These are phyloP conservation scores for Phymanthus crucifer DNA, from an alignment of 92 coral and sea anemone species.

Conservation along the genomic window DNA sequence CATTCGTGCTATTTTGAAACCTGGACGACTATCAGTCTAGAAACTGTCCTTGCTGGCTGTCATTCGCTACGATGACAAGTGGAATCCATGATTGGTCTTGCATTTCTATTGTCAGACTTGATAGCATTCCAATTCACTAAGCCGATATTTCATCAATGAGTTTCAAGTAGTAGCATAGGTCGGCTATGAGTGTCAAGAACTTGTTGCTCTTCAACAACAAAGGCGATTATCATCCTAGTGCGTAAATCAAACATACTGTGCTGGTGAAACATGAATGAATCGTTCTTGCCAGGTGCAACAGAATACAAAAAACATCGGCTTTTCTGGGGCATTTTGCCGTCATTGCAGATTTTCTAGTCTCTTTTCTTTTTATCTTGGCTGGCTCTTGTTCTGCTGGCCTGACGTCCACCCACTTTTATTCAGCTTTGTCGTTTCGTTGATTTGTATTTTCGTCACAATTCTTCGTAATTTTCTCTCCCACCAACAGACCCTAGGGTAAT, in stretches of 20 bases:
- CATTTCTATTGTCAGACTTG: conserved; percentile 23
- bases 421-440: too few relatives aligned
- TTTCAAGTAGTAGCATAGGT: conserved; percentile 25
- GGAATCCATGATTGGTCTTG: conserved; percentile 31
- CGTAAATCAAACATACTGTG: background rate
- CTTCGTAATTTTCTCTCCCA: too few relatives aligned
- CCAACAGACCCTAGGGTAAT: too few relatives aligned
- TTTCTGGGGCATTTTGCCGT: background rate
- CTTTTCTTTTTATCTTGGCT: too few relatives aligned
- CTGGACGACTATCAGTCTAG: conserved; percentile 29
- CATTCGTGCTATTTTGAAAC: conserved; percentile 19
- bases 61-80: conserved; percentile 33
- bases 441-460: too few relatives aligned
- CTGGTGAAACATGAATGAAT: background rate
- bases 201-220: conserved; percentile 12
- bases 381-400: too few relatives aligned
- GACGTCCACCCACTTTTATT: too few relatives aligned
- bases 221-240: conserved; percentile 5
- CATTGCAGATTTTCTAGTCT: too few relatives aligned
- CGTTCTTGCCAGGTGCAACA: background rate
- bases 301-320: background rate
- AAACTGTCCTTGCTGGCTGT: conserved; percentile 24
- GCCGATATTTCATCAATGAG: conserved; percentile 28
- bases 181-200: conserved; percentile 10
- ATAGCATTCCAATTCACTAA: conserved; percentile 33